These are phyloP conservation scores for Dryobates pubescens DNA, from an alignment of 2,797 vertebrate genomes.

Conservation along the genomic window DNA sequence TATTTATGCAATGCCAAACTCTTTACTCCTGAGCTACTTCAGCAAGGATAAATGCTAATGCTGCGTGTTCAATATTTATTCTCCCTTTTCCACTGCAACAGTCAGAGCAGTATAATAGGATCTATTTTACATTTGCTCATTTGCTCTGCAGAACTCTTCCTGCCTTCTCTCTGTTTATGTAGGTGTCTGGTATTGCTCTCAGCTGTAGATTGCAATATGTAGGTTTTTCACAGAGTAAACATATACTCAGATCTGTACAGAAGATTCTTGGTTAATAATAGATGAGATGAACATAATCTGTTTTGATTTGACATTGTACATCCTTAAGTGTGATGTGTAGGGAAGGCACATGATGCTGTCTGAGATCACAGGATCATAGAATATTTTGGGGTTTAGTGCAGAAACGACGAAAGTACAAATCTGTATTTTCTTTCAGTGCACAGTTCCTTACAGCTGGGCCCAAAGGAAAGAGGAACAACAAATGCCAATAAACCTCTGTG, in stretches of 20 bases:
- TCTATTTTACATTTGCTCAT: neutral
- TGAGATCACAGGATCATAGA: neutral
- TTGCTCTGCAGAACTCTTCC: conserved; percentile 7
- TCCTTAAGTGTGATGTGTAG: neutral
- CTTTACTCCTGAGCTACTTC: neutral
- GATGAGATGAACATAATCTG: neutral
- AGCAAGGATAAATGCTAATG: neutral
- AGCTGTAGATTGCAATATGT: neutral
- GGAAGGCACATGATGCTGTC: neutral
- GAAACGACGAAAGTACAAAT: neutral
- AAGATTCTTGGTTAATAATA: conserved; percentile 39
- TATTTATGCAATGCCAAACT: neutral
- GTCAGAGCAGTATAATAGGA: neutral
- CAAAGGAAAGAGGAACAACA: neutral
- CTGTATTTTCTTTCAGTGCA: neutral
- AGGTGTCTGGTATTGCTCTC: conserved; percentile 20
- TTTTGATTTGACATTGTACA: neutral
- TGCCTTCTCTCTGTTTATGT: neutral
- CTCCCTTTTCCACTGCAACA: neutral
- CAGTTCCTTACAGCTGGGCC: neutral
- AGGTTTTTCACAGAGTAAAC: conserved; percentile 44
- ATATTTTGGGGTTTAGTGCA: neutral
- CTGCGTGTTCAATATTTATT: conserved; percentile 19
- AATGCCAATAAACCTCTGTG: neutral
- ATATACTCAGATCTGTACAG: neutral